Evolutionary conservation across 2,888 invertebrate genomes (phyloP), one percentile per base, ranked within the genome.

Genomic region (Abrostola triplasia): DNA sequence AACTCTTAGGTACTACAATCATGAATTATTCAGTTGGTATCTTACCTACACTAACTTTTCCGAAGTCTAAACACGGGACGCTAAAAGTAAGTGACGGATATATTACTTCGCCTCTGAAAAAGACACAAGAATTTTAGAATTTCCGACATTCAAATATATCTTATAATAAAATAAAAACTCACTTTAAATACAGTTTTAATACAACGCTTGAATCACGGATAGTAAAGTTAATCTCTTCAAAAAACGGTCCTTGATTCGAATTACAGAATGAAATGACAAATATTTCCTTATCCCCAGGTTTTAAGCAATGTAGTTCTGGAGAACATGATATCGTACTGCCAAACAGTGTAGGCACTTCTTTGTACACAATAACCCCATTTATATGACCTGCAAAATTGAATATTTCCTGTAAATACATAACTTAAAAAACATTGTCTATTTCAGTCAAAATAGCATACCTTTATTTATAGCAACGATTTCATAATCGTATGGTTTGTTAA

Each of bases 31-130:
- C 13, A 51, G 48, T 64, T 12, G 0, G 36, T 37, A 41, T 47
- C 88, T 88, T 88, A 96, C 96, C 96, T 76, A 96, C 84, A 65
- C 96, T 94, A 11, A 95, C 92, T 49, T 83, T 86, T 42, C 95
- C 96, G 83, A 96, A 96, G 86, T 96, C 94, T 52, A 96, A 83
- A 69, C 90, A 90, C 0, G 91, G 89, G 42, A 92, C 87, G 71
- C 95, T 94, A 72, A 96, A 95, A 80, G 86, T 92, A 36, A 96
- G 80, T 8, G 95, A 92, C 0, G 96, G 96, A 79, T 95, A 96
- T 60, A 96, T 88, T 1, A 96, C 92, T 81, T 92, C 95, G 12
- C 96, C 96, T 77, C 96, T 96, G 85, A 38, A 83, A 80, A 49
- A 58, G 36, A 55, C 38, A 49, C 1, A 41, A 58, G 49, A 37